phyloP scores from a whole-genome alignment of 1,140 invertebrate species.

The Drosophila insularis region DNA sequence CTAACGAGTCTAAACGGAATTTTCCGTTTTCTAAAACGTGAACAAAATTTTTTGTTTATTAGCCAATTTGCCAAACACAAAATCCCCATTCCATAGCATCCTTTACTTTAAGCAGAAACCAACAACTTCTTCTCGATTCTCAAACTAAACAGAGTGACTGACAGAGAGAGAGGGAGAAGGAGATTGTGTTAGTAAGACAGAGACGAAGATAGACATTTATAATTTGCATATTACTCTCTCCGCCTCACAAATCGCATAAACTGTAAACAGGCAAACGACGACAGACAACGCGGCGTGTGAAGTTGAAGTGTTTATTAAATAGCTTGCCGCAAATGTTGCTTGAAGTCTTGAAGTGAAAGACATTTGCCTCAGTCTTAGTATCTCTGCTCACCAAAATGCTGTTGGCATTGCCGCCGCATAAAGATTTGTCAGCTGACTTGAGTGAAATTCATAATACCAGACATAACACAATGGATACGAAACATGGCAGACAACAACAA shows the following conservation, averaged over 20 bases:
- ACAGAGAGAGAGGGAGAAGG: not conserved
- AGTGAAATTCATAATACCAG: constrained; percentile 45
- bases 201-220: constrained; percentile 43
- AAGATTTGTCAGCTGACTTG: constrained; percentile 47
- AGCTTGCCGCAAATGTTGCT: constrained; percentile 59
- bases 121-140: not conserved
- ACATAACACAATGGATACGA: constrained; percentile 31
- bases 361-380: constrained; percentile 30
- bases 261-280: constrained; percentile 35
- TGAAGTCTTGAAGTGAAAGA: constrained; percentile 29
- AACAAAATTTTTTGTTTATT: constrained; percentile 50
- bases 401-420: constrained; percentile 43
- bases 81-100: constrained; percentile 16
- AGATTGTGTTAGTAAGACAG: not conserved
- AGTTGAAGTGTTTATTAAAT: constrained; percentile 78
- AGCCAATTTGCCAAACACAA: constrained; percentile 43
- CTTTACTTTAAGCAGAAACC: not conserved
- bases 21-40: constrained; percentile 16
- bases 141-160: not conserved
- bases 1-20: constrained; percentile 20
- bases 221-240: constrained; percentile 47
- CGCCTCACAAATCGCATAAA: constrained; percentile 11
- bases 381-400: constrained; percentile 32
- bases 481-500: not conserved
- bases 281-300: constrained; percentile 51